Evolutionary conservation across 1,140 invertebrate genomes (phyloP).

Genomic region (Scylla paramamosain): DNA sequence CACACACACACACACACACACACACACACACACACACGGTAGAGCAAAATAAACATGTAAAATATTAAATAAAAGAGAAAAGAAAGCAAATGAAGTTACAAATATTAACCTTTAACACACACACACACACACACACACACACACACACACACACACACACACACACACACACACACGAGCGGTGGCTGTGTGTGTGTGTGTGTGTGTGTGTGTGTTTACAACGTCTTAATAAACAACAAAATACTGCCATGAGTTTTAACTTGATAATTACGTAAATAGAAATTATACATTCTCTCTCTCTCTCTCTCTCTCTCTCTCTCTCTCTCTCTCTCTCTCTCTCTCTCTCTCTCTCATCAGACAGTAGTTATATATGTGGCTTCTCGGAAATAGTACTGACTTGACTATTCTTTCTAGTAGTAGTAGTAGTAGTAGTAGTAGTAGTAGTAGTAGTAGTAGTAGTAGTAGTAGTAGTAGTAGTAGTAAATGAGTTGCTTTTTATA

Average conservation of each 20-base stretch:
- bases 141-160: no score
- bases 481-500: no score
- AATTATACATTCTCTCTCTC: no score
- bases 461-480: neutral
- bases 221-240: no score
- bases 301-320: no score
- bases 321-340: no score
- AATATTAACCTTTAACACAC: neutral
- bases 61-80: neutral
- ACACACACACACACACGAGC: neutral
- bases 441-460: neutral
- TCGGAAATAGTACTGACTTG: no score
- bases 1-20: conserved; percentile 20
- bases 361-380: no score
- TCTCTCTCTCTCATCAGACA: no score
- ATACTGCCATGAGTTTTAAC: no score
- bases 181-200: neutral
- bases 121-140: no score
- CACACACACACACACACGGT: neutral
- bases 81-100: neutral
- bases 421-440: conserved; percentile 23
- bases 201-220: neutral
- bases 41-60: neutral
- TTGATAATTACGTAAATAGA: no score
- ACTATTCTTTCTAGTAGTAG: neutral